Evolutionary conservation across 2,113 vertebrate genomes (phyloP), one percentile per base, ranked within the genome.

Genomic region (Aptenodytes forsteri): DNA sequence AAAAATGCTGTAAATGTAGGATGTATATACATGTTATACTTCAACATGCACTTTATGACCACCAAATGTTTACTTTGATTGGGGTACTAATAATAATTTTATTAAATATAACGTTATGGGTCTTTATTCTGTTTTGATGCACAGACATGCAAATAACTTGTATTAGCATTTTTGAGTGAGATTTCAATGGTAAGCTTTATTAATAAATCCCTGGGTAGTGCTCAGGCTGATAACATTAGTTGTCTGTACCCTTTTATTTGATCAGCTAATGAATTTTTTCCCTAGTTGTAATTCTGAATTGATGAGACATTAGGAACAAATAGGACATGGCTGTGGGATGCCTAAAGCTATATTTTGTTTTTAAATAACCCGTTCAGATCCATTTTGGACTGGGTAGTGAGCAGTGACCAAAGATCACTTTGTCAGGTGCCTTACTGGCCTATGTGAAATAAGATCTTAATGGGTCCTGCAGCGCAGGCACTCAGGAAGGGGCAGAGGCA

Each of bases 121-220:
- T 66, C 44, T 92, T 84, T 79, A 44, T 59, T 81, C n/a, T 72
- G 50, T 93, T 96, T 95, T 83, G 47, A 88, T 87, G 73, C 59
- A 65, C 36, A 90, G 91, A 73, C 29, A 25, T 94, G 91, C 85
- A 96, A 96, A 97, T 95, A 90, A 83, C 62, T 81, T 64, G 13
- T 7, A 92, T 97, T 96, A 94, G 87, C 93, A 96, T 94, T 95
- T 92, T 97, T 93, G 92, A 91, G 55, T 92, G 71, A 95, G 44
- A 93, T 96, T 97, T 97, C 85, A 96, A 79, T 96, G 42, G 47
- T 77, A 96, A 94, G n/a, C 87, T 88, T 88, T 96, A 88, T 92
- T 88, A 96, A 96, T 93, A 96, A 94, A 97, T 95, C 95, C 62
- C 89, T 79, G 67, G 38, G 73, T 69, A 81, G 49, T 77, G 64